Base-by-base conservation (phyloP, 2,888 invertebrate genomes). In the Acanthosoma haemorrhoidale region DNA sequence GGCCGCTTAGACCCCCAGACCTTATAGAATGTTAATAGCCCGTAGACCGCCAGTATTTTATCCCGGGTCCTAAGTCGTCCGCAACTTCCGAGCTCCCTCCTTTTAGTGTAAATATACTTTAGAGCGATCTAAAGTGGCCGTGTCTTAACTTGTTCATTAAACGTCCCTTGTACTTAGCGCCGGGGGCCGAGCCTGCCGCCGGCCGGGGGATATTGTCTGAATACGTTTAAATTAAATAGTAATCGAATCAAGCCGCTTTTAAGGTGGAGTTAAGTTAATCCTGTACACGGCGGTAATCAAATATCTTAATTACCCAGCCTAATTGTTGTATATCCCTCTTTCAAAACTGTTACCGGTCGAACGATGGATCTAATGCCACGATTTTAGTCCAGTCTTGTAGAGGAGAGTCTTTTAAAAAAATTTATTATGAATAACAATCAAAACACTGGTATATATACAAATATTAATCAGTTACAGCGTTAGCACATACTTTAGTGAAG, bases 91-190 rank as follows among this genome's bases (percentile, higher is more conserved):
- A 36, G 6, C 63, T 31, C 13, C 16, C 60, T 61, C 61, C 61
- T 64, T 64, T 64, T 64, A 64, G 64, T 41, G 39, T 39, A 41
- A 64, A 64, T 64, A 64, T 64, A 64, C 64, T 64, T 64, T 64
- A 41, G 61, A 38, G 25, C 21, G 38, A 41, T 16, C 39, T 64
- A 64, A 64, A 64, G 64, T 64, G 64, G 25, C 64, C 41, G 5
- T 31, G 39, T 41, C 39, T 64, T 64, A 64, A 64, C 64, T 64
- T 64, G 64, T 64, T 64, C 64, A 64, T 64, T 64, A 41, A 64
- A 38, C 31, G 39, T 64, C 64, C 64, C 41, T 31, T 41, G 39
- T 64, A 64, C 64, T 64, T 64, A 64, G 61, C n/a, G n/a, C 38
- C 38, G 11, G 15, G 36, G 38, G 18, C n/a, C 21, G 38, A 4